Percentiles rank a stretch among this genome's conserved stretches.
Evolutionary conservation across 1,140 invertebrate species (phyloP).

Genomic region (Steinernema khuongi): DNA sequence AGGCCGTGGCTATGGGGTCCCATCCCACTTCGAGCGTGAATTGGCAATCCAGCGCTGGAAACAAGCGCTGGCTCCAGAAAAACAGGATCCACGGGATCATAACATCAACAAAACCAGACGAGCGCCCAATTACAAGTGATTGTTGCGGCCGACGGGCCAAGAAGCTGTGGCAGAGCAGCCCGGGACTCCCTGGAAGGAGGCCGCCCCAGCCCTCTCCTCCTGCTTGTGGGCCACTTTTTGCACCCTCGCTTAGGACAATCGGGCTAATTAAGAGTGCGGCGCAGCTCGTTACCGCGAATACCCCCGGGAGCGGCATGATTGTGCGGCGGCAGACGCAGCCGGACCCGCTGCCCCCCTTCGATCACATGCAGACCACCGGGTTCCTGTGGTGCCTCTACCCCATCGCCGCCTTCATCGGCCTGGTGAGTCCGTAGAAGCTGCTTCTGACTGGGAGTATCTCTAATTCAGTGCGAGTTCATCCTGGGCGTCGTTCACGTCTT

Average conservation of each 20-base stretch:
- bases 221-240: not conserved
- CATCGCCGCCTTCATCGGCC: not conserved
- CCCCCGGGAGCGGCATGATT: not conserved
- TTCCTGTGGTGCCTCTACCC: slow-evolving; percentile 6
- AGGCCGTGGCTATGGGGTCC: too few relatives aligned
- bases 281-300: not conserved
- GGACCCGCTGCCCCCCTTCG: not conserved
- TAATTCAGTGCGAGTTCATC: slow-evolving; percentile 9
- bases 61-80: too few relatives aligned
- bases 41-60: too few relatives aligned
- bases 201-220: not conserved
- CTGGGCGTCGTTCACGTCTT: not conserved
- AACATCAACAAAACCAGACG: too few relatives aligned
- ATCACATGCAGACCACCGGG: slow-evolving; percentile 1
- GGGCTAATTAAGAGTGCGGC: not conserved
- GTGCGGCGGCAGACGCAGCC: not conserved
- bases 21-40: too few relatives aligned
- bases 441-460: not conserved
- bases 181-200: not conserved
- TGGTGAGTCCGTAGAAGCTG: not conserved
- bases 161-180: not conserved
- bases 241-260: not conserved
- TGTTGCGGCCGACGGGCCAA: not conserved
- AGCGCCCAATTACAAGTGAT: slow-evolving; percentile 1
- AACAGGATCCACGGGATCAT: too few relatives aligned